These are phyloP conservation scores for Exephanes ischioxanthus DNA, from an alignment of 2,888 invertebrate genomes.

Conservation along the genomic window DNA sequence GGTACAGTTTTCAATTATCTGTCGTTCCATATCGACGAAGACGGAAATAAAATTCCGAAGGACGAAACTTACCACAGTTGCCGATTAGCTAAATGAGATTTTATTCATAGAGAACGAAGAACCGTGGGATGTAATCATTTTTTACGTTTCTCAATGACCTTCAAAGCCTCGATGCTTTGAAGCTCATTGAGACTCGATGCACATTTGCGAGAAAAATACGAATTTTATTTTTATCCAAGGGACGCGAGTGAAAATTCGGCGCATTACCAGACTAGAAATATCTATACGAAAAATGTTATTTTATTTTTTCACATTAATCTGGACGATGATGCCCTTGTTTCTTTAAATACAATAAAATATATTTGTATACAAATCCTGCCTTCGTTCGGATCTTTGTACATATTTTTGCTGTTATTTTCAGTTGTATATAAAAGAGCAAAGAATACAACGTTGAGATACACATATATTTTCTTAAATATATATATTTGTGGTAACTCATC, in stretches of 20 bases:
- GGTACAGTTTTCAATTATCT: slow-evolving; percentile 79
- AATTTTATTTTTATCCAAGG: slow-evolving; percentile 8
- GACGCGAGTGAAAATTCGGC: background rate
- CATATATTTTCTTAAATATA: background rate
- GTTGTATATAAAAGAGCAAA: slow-evolving; percentile 18
- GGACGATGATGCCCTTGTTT: slow-evolving; percentile 29
- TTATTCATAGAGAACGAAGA: background rate
- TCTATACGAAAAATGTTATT: slow-evolving; percentile 53
- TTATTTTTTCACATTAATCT: slow-evolving; percentile 4
- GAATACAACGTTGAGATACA: background rate
- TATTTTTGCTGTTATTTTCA: slow-evolving; percentile 24
- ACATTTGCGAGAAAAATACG: slow-evolving; percentile 50
- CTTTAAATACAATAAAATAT: slow-evolving; percentile 58
- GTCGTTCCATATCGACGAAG: slow-evolving; percentile 64
- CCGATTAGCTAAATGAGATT: slow-evolving; percentile 31
- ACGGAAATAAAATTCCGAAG: slow-evolving; percentile 66
- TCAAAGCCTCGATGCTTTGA: background rate
- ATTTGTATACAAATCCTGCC: slow-evolving; percentile 66
- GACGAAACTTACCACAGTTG: slow-evolving; percentile 78
- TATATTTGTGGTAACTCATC: background rate
- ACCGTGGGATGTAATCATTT: background rate
- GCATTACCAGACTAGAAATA: slow-evolving; percentile 24
- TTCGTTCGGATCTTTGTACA: slow-evolving; percentile 59
- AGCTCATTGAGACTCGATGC: background rate
- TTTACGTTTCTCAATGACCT: slow-evolving; percentile 1